phyloP scores from a whole-genome alignment of 2,113 vertebrate genomes.

The Perognathus longimembris region DNA sequence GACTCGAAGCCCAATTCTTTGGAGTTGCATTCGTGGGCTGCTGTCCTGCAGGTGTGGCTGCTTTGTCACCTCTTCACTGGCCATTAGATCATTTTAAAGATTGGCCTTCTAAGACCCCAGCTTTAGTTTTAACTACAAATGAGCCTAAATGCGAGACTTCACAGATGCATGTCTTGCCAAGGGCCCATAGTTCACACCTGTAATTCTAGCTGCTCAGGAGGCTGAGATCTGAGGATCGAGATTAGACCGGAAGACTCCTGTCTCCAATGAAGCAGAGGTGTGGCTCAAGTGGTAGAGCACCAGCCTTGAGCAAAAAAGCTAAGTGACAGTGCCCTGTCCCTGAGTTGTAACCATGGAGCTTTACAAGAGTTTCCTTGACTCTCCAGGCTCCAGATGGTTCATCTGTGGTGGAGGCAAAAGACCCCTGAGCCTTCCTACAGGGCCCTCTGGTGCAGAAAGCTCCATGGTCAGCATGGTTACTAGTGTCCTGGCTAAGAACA shows the following conservation, averaged over 20 bases:
- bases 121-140: conserved; percentile 19
- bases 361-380: background rate
- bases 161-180: no score
- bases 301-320: no score
- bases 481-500: no score
- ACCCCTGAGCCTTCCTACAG: background rate
- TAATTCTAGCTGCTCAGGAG: background rate
- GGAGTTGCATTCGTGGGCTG: conserved; percentile 35
- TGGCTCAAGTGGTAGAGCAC: no score
- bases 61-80: conserved; percentile 25
- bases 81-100: conserved; percentile 47
- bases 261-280: no score
- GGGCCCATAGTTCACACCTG: background rate
- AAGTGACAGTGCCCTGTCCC: no score
- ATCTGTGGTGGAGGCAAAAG: no score
- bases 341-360: no score
- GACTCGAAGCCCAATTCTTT: conserved; percentile 24
- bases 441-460: no score
- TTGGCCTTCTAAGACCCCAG: background rate
- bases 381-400: background rate
- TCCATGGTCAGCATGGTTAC: background rate
- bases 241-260: no score
- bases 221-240: no score
- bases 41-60: conserved; percentile 46
- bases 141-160: background rate